Conservation (phyloP, 2,797 vertebrate species). For the Morus bassanus region DNA sequence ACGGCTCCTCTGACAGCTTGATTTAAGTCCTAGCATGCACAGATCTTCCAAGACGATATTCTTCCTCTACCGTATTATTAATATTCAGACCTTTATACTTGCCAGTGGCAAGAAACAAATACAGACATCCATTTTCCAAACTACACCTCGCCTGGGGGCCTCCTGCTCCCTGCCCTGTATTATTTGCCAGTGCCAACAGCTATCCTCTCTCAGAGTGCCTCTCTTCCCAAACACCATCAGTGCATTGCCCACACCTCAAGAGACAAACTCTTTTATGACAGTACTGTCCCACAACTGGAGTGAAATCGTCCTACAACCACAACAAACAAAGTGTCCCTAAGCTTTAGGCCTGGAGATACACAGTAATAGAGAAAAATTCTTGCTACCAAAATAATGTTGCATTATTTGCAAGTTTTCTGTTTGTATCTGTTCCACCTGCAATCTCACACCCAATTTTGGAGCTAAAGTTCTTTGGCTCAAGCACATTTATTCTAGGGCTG, state of each 20-base stretch:
- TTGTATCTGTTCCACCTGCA: not conserved
- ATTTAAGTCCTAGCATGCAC: not conserved
- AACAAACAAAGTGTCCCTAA: not conserved
- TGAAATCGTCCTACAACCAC: not conserved
- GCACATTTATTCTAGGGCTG: not conserved
- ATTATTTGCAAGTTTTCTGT: not conserved
- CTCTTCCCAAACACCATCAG: not conserved
- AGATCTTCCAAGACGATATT: not conserved
- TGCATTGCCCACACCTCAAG: not conserved
- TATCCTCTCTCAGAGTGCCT: no score
- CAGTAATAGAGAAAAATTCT: not conserved
- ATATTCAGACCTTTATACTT: not conserved
- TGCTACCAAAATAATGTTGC: not conserved
- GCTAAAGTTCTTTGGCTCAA: fast-evolving
- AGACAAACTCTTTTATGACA: not conserved
- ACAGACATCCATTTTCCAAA: not conserved
- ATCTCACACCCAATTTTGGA: not conserved
- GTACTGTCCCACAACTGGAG: not conserved
- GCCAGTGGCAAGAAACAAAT: not conserved
- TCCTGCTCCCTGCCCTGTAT: not conserved
- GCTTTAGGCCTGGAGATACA: not conserved
- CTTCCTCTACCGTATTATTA: not conserved
- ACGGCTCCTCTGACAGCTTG: not conserved
- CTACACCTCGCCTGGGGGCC: not conserved
- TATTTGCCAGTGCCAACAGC: not conserved